These are phyloP conservation scores for Ctenoplectra terminalis DNA, from an alignment of 1,140 invertebrate genomes.

Conservation along the genomic window DNA sequence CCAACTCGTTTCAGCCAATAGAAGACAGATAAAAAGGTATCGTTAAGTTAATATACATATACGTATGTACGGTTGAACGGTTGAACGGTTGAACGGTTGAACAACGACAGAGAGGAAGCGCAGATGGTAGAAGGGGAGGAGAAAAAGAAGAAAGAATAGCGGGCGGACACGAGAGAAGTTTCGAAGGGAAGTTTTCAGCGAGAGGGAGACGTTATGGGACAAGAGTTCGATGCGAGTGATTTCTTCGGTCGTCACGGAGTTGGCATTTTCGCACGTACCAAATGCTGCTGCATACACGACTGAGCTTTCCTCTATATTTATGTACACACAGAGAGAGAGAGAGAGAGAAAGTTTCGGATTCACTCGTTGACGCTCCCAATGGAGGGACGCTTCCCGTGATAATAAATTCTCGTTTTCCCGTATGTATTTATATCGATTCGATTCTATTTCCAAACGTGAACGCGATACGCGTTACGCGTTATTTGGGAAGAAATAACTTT, in stretches of 20 bases:
- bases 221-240: slow-evolving; percentile 67
- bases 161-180: slow-evolving; percentile 61
- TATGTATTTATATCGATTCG: background rate
- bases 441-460: background rate
- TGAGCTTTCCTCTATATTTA: slow-evolving; percentile 33
- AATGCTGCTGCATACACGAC: slow-evolving; percentile 3
- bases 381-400: background rate
- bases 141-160: too few species aligned
- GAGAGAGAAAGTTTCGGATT: slow-evolving; percentile 2
- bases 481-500: background rate
- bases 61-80: background rate
- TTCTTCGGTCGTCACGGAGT: slow-evolving; percentile 72
- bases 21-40: slow-evolving; percentile 73
- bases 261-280: slow-evolving; percentile 60
- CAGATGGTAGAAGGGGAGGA: background rate
- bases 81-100: background rate
- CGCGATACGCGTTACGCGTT: background rate
- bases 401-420: background rate
- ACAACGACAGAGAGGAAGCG: background rate
- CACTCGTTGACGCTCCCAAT: slow-evolving; percentile 9
- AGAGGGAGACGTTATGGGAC: slow-evolving; percentile 40
- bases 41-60: slow-evolving; percentile 7
- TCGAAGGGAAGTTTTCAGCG: slow-evolving; percentile 73
- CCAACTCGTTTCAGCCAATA: slow-evolving; percentile 74
- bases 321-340: slow-evolving; percentile 15